phyloP scores from a whole-genome alignment of 2,113 vertebrate species.

The Leiothrix lutea region DNA sequence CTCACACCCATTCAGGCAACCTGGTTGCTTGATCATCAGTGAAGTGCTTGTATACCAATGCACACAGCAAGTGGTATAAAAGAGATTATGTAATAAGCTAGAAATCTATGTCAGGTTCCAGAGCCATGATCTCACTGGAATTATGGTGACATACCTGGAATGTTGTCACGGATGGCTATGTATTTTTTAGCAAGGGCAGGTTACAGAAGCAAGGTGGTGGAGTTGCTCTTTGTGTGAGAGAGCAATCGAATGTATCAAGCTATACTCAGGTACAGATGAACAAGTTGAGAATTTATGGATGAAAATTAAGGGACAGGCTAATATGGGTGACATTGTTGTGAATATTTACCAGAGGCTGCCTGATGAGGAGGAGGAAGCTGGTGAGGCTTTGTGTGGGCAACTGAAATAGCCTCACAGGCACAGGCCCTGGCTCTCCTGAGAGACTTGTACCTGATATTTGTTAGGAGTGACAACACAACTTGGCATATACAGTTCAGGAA shows the following conservation, averaged over 20 bases:
- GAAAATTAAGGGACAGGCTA: background rate
- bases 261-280: background rate
- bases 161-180: background rate
- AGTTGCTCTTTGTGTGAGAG: background rate
- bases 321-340: background rate
- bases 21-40: background rate
- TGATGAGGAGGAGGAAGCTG: background rate
- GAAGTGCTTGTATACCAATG: background rate
- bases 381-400: background rate
- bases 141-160: background rate
- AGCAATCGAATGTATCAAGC: background rate
- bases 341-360: background rate
- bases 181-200: background rate
- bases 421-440: background rate
- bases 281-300: background rate
- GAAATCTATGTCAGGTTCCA: background rate
- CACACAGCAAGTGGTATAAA: background rate
- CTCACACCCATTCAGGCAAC: background rate
- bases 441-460: background rate
- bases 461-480: background rate
- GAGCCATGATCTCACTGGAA: background rate
- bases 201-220: background rate
- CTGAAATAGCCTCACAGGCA: background rate
- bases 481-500: background rate
- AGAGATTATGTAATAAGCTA: background rate